A percentile compares a stretch with the other conserved stretches of the same genome.
Evolutionary conservation across 2,113 vertebrate species (phyloP).

Genomic region (human): DNA sequence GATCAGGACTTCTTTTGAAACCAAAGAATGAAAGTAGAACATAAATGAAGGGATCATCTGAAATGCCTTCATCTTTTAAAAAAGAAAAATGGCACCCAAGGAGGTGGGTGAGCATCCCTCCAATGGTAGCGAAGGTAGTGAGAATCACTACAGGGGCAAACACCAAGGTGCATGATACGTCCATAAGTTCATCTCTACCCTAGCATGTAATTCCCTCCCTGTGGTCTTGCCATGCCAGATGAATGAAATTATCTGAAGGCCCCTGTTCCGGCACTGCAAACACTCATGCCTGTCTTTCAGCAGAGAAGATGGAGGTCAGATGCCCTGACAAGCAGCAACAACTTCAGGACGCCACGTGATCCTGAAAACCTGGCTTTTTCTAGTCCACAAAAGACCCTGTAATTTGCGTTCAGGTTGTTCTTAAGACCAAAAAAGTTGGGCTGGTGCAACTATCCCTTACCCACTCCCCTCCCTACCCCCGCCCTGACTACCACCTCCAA

Average conservation of each 20-base stretch:
- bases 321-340: constrained; percentile 42
- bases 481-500: neutral
- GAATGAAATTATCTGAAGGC: fast-evolving
- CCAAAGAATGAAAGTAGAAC: fast-evolving
- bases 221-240: fast-evolving
- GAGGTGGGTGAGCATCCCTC: neutral
- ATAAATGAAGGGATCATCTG: neutral
- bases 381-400: constrained; percentile 36
- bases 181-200: fast-evolving
- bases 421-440: neutral
- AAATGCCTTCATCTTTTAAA: neutral
- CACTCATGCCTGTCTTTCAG: neutral
- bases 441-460: neutral
- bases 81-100: neutral
- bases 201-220: neutral
- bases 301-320: neutral
- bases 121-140: fast-evolving
- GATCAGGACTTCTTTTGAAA: neutral
- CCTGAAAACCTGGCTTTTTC: constrained; percentile 30
- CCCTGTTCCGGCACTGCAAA: neutral
- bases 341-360: neutral
- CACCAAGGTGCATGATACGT: fast-evolving
- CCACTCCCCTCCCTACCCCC: neutral
- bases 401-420: constrained; percentile 42
- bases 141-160: neutral